Evolutionary conservation across 2,888 invertebrate species (phyloP).

Genomic region (Drosophila picticornis): DNA sequence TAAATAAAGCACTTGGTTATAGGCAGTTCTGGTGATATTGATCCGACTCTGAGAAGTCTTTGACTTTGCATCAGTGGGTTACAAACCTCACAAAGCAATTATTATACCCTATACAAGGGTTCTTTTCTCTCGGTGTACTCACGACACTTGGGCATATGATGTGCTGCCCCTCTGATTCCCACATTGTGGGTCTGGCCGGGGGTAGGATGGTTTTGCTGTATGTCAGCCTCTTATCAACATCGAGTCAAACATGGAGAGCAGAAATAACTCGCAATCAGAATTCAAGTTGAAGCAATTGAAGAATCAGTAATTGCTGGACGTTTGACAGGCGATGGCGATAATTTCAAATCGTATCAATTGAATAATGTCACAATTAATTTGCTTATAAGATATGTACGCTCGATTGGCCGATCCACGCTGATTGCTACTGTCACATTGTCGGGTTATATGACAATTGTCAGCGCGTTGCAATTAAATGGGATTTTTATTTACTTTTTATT

Average conservation of each 20-base stretch:
- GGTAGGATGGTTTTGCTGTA: not conserved
- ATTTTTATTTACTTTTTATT: conserved; percentile 9
- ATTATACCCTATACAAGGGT: not conserved
- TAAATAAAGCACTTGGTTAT: too few species aligned
- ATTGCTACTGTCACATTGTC: conserved; percentile 47
- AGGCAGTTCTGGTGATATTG: not conserved
- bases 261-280: conserved; percentile 17
- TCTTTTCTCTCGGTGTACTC: not conserved
- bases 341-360: conserved; percentile 83
- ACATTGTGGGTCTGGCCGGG: not conserved
- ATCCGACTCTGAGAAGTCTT: not conserved
- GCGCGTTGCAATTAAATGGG: conserved; percentile 29
- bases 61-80: not conserved
- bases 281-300: conserved; percentile 60
- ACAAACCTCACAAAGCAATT: not conserved
- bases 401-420: conserved; percentile 34
- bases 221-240: not conserved
- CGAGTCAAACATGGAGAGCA: not conserved
- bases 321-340: conserved; percentile 78
- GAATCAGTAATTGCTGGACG: conserved; percentile 36
- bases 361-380: conserved; percentile 84
- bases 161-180: not conserved
- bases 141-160: not conserved
- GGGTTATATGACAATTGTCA: conserved; percentile 37
- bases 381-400: conserved; percentile 73